Base-by-base conservation (phyloP, 1,140 invertebrate species). In the Drosophila navojoa region DNA sequence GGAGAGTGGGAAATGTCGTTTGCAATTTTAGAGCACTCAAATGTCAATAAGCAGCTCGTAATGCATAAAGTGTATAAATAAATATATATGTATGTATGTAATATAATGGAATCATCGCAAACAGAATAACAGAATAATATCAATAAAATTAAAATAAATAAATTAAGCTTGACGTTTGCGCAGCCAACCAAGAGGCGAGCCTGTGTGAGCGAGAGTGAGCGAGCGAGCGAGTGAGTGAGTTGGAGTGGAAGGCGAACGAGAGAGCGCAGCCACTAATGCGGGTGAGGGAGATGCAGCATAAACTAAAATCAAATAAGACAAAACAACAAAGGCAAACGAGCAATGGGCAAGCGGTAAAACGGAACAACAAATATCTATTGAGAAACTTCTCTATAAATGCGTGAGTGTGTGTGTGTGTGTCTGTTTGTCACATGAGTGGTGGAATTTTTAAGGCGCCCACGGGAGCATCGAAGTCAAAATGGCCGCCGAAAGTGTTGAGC, bases 401-500 rank as follows among this genome's bases (percentile, higher is more conserved):
- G 25, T 42, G 27, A 47, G 16, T 19, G 19, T 40, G 13, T 47
- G 42, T 47, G 40, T 53, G 49, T 35, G 54, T 47, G 16, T 62
- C 16, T 40, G 10, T 47, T 16, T 62, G 22, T 45, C 67, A 69
- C 69, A 62, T 29, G 76, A 84, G 84, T 89, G 85, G 85, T 89
- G 84, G 84, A 89, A 89, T 87, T 89, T 77, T 72, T 66, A 89
- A 74, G 73, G 54, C 69, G 62, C 62, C 55, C 45, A 40, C 53
- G 55, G 63, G 79, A 84, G 53, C 76, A 53, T 42, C 49, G 49
- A 49, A 71, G 59, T 62, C 77, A 90, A 90, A 90, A 90, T 90
- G 87, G 87, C 87, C 54, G 81, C 81, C 79, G 70, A 90, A 90
- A 86, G 86, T 90, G 79, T 90, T 90, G 64, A 90, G 77, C 42